A percentile compares a stretch with the other conserved stretches of the same genome.
phyloP scores from a whole-genome alignment of 2,888 invertebrate genomes.

The Dioctria rufipes region DNA sequence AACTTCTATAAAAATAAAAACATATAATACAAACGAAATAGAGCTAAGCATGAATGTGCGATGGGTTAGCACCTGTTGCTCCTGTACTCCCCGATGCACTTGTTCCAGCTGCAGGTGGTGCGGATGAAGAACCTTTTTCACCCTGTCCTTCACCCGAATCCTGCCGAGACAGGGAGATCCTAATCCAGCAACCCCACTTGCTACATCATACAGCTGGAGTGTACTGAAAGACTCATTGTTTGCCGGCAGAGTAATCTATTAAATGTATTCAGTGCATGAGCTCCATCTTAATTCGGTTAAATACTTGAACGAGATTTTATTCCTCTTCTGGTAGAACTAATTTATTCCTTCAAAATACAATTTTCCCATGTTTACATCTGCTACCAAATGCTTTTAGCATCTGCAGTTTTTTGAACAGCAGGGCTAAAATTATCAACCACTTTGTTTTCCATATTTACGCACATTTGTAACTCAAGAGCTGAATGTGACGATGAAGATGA shows the following conservation, averaged over 20 bases:
- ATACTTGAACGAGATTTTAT: conserved; percentile 7
- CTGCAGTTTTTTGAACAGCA: conserved; percentile 8
- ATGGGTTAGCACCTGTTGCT: conserved; percentile 30
- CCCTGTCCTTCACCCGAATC: conserved; percentile 73
- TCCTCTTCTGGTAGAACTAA: background rate
- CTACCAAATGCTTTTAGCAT: background rate
- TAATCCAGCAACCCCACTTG: conserved; percentile 87
- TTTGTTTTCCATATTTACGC: too few relatives aligned
- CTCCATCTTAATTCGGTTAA: conserved; percentile 15
- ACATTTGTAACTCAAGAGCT: too few relatives aligned
- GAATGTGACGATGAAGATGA: too few relatives aligned
- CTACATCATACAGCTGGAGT: conserved; percentile 88
- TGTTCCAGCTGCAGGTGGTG: conserved; percentile 56
- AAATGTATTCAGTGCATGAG: conserved; percentile 25
- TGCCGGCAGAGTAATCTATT: background rate
- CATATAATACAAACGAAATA: background rate
- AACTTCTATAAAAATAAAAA: too few relatives aligned
- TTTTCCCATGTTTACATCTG: conserved; percentile 15
- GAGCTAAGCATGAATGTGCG: conserved; percentile 57
- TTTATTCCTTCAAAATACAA: background rate
- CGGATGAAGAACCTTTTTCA: conserved; percentile 55
- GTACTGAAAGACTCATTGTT: conserved; percentile 89
- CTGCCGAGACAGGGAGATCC: conserved; percentile 80
- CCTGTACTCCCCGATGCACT: conserved; percentile 25
- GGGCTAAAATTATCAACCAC: background rate